Percentiles rank a stretch among this genome's conserved stretches.
Conservation (phyloP, 2,113 vertebrate genomes). For the Columba livia region DNA sequence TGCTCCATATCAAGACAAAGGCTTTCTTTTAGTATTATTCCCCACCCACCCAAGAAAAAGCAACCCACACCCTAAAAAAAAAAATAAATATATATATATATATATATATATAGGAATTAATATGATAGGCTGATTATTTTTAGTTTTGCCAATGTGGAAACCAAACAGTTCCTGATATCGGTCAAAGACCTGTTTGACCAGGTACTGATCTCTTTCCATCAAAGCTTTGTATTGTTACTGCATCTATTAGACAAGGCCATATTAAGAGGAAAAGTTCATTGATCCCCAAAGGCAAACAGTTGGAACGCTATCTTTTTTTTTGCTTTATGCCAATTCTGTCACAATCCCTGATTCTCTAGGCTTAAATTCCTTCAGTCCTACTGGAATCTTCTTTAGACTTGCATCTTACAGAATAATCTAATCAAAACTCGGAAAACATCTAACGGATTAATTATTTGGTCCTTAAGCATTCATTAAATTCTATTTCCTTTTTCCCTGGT, state of each 20-base stretch:
- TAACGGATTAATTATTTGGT: not conserved
- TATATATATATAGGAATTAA: not conserved
- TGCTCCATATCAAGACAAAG: not conserved
- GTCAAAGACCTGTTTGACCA: not conserved
- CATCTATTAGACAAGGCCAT: not conserved
- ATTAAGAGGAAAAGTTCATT: not conserved
- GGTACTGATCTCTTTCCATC: not conserved
- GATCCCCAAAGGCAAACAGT: not conserved
- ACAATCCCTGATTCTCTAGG: not conserved
- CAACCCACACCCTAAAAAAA: not conserved
- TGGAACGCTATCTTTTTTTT: not conserved
- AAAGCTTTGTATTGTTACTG: not conserved
- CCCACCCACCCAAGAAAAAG: accelerated
- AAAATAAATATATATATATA: not conserved
- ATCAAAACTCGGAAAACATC: not conserved
- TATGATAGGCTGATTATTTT: not conserved
- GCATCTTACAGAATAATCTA: not conserved
- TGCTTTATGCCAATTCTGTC: not conserved
- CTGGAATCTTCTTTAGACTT: not conserved
- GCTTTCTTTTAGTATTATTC: not conserved
- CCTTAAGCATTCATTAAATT: not conserved
- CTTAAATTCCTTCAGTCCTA: not conserved
- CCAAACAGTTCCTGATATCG: not conserved
- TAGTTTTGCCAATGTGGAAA: not conserved
- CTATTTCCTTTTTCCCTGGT: not conserved